Conservation (phyloP, 2,888 invertebrate genomes). For the Cantharis flavilabris region DNA sequence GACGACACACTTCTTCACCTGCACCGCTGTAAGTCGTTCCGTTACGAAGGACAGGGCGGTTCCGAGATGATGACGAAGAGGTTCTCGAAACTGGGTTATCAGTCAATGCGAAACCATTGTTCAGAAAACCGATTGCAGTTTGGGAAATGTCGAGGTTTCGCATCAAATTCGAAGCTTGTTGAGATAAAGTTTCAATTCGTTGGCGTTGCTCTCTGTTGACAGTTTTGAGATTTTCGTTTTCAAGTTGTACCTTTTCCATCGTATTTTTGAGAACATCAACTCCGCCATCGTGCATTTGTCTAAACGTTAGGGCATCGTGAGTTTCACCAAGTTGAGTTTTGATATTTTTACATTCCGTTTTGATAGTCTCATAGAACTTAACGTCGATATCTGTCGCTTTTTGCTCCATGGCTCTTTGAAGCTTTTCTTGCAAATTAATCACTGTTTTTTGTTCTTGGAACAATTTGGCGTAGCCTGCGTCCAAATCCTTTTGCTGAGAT, state of each 20-base stretch:
- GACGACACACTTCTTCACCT: conserved; percentile 31
- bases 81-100: background rate
- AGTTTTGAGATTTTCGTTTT: conserved; percentile 32
- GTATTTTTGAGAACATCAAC: background rate
- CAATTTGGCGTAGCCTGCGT: background rate
- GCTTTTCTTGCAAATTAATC: background rate
- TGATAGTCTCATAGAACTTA: conserved; percentile 11
- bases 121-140: conserved; percentile 3
- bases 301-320: conserved; percentile 6
- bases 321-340: conserved; percentile 15
- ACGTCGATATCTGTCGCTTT: conserved; percentile 14
- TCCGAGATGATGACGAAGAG: conserved; percentile 3
- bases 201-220: conserved; percentile 22
- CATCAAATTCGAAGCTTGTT: conserved; percentile 30
- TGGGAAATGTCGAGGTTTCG: conserved; percentile 35
- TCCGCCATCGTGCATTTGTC: background rate
- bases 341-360: conserved; percentile 20
- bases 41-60: background rate
- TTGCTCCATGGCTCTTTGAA: background rate
- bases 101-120: background rate
- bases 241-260: conserved; percentile 32
- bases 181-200: conserved; percentile 36
- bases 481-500: conserved; percentile 2
- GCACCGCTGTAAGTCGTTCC: conserved; percentile 24
- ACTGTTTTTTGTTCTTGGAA: background rate